A percentile compares a stretch with the other conserved stretches of the same genome.
phyloP scores from a whole-genome alignment of 2,113 vertebrate species.

The Leptobrachium ailaonicum region DNA sequence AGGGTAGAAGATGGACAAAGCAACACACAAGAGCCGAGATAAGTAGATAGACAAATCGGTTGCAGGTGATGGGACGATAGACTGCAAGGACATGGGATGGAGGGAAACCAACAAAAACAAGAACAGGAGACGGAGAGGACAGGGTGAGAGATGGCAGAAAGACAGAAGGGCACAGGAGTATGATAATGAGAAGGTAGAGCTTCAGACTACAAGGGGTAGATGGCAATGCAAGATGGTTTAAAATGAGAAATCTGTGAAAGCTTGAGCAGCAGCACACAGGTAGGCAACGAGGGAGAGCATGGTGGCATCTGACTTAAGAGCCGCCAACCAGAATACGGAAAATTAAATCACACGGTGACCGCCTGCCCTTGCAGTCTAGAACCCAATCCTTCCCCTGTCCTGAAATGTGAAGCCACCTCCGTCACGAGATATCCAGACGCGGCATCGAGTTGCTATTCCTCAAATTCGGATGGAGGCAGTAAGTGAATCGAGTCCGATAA shows the following conservation, averaged over 20 bases:
- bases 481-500: conserved; percentile 29
- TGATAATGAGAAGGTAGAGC: neutral
- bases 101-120: neutral
- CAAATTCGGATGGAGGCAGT: conserved; percentile 9
- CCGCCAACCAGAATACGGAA: conserved; percentile 13
- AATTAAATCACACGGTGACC: neutral
- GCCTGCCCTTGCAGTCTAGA: neutral
- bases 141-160: neutral
- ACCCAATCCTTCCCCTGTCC: conserved; percentile 6
- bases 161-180: neutral
- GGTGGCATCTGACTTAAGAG: conserved; percentile 15
- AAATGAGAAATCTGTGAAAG: neutral
- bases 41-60: too few relatives aligned
- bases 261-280: neutral
- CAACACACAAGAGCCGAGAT: too few relatives aligned
- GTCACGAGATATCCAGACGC: neutral
- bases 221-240: neutral
- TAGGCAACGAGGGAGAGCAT: neutral
- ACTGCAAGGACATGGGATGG: too few relatives aligned
- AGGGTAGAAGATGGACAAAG: conserved; percentile 12
- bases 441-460: conserved; percentile 8
- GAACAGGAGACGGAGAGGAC: neutral
- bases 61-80: too few relatives aligned
- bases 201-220: neutral
- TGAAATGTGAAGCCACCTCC: conserved; percentile 14